Conservation (phyloP, 2,888 invertebrate species). For the Papilio protenor region DNA sequence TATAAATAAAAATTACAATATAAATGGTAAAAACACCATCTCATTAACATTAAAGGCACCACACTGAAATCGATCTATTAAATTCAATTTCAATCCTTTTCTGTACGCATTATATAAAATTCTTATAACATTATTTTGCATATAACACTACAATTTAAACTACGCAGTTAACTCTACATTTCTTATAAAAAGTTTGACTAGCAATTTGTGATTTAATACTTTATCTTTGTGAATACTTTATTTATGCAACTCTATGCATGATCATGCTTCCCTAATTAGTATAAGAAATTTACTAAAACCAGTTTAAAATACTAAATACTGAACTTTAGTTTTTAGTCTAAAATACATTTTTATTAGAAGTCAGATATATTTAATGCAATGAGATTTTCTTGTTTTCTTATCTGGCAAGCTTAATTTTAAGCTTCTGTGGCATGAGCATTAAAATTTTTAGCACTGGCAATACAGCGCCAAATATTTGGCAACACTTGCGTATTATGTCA, state of each 20-base stretch:
- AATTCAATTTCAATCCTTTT: constrained; percentile 8
- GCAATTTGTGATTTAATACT: constrained; percentile 43
- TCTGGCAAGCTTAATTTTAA: constrained; percentile 29
- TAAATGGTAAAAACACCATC: constrained; percentile 2
- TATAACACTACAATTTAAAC: constrained; percentile 28
- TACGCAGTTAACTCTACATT: constrained; percentile 32
- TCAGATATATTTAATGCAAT: background rate
- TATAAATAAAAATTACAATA: background rate
- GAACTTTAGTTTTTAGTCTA: background rate
- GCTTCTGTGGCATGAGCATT: constrained; percentile 8
- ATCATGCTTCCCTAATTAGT: constrained; percentile 26
- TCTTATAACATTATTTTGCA: constrained; percentile 10
- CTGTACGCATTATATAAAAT: constrained; percentile 13
- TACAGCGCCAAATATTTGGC: background rate
- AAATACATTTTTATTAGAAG: background rate
- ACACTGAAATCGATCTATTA: constrained; percentile 6
- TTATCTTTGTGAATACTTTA: background rate
- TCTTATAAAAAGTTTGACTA: constrained; percentile 49
- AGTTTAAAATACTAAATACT: background rate
- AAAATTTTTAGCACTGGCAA: constrained; percentile 3
- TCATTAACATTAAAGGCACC: constrained; percentile 16
- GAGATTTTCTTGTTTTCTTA: background rate
- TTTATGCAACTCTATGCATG: background rate
- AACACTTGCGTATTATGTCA: background rate
- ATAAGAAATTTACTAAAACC: constrained; percentile 15